Base-by-base conservation (phyloP, 2,888 invertebrate species). In the Pollenia angustigena region DNA sequence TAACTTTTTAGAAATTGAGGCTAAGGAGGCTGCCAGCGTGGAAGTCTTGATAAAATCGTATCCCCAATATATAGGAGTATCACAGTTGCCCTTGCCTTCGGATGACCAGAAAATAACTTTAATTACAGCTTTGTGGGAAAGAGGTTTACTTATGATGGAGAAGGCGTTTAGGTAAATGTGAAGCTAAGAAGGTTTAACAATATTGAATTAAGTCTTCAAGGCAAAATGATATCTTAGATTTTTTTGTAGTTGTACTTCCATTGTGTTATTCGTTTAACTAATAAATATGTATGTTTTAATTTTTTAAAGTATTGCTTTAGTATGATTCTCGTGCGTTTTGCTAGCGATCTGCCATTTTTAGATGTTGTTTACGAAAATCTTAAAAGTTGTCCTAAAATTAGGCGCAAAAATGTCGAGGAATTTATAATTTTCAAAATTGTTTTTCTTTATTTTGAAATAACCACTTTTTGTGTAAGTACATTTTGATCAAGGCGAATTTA, bases 71-170 rank as follows among this genome's bases (percentile, higher is more conserved):
- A 93, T 96, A 0, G 92, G 94, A 40, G 95, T 98, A 0, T 95
- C 96, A 85, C 94, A 95, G 85, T 93, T 99, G 60, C 97, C 97
- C 2, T 90, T 96, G 42, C 94, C 94, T 85, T 94, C 94, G 87
- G 94, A 95, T 16, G 94, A 95, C 2, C 95, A 95, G 40, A 97
- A 96, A 94, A 94, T 97, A 46, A 92, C 93, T 71, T 91, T 96
- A 81, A 96, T 95, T 4, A 95, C 95, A 81, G 96, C 96, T 72
- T 93, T 98, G 75, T 98, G 98, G 97, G 97, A 97, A 90, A 95
- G 95, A 88, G 97, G 97, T 0, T 93, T 98, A 10, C 92, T 98
- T 10, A 95, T 97, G 94, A 96, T 97, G 60, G 91, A 93, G 74
- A 90, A 91, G 71, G 91, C 93, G 0, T 90, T 92, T 10, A 89